A percentile compares a stretch with the other conserved stretches of the same genome.
phyloP scores from a whole-genome alignment of 2,113 vertebrate species.

The Coryphaenoides rupestris region DNA sequence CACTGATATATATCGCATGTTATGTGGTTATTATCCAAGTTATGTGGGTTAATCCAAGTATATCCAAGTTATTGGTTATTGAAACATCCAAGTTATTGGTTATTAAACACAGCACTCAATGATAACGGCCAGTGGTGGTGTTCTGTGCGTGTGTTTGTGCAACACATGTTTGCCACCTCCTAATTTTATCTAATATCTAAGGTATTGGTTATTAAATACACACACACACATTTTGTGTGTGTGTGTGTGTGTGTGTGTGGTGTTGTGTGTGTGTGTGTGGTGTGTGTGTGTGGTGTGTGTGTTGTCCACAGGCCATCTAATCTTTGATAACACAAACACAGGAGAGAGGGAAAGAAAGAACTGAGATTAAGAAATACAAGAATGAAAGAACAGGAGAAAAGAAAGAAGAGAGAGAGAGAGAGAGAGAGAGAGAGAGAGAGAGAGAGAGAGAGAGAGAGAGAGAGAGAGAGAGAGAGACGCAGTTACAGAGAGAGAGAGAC shows the following conservation, averaged over 20 bases:
- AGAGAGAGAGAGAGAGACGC: not conserved
- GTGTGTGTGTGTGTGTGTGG: constrained; percentile 4
- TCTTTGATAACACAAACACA: constrained; percentile 19
- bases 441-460: constrained; percentile 25
- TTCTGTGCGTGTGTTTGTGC: not conserved
- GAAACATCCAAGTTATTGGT: no score
- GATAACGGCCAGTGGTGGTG: not conserved
- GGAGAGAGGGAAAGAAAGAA: constrained; percentile 15
- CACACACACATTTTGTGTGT: no score
- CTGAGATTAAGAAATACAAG: constrained; percentile 13
- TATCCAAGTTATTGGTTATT: no score
- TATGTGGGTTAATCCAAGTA: no score
- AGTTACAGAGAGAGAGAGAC: not conserved
- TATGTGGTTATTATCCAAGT: no score
- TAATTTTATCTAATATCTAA: no score
- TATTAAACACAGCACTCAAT: no score
- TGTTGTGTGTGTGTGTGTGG: no score
- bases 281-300: no score
- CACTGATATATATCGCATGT: no score
- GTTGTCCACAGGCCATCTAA: constrained; percentile 14
- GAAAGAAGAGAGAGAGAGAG: no score
- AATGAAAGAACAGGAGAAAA: constrained; percentile 19
- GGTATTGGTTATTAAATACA: not conserved
- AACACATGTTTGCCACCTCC: no score
- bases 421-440: constrained; percentile 42